Base-by-base conservation (phyloP, 2,797 vertebrate genomes). In the Gambelia wislizenii region DNA sequence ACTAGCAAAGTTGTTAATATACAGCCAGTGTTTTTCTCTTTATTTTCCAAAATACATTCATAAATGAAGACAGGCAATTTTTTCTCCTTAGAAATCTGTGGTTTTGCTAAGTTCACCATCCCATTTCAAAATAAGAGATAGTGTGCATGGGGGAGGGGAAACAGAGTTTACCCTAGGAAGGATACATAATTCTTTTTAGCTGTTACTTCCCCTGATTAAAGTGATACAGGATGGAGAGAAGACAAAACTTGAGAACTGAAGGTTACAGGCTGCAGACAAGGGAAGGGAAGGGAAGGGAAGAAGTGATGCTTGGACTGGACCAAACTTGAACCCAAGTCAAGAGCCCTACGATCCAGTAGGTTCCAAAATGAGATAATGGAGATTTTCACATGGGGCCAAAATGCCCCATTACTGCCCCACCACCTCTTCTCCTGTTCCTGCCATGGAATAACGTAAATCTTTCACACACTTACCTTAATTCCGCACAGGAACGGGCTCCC, bases 241-340 rank as follows among this genome's bases (percentile, higher is more conserved):
- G 20, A 87, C 84, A 88, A 92, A 92, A 59, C 88, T 69, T 44
- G 87, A 83, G 72, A 80, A 92, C 47, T 83, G 85, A 61, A 61
- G 1, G 86, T 85, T 93, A 91, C 93, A 93, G 81, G 92, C 93
- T 75, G 79, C n/a, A 47, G 83, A 92, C 85, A 91, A 25, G 91
- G 79, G 84, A 87, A 1, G 64, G 67, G 87, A 85, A 90, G 12
- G 64, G 67, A 86, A 85, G 89, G 12, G 59, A 25, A 22, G 59
- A 6, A 20, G 18, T 61, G 22, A 3, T 61, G 20, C 59, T 61
- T 22, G 59, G 59, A 6, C 59, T 25, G 14, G 6, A 61, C 59
- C 59, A 61, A 22, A 25, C 59, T 61, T 61, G 22, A 20, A 25
- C 22, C 59, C 22, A 25, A 22, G 56, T 22, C 56, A 59, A 59